phyloP scores from a whole-genome alignment of 2,797 vertebrate species.

The Coccyzus lansbergi region DNA sequence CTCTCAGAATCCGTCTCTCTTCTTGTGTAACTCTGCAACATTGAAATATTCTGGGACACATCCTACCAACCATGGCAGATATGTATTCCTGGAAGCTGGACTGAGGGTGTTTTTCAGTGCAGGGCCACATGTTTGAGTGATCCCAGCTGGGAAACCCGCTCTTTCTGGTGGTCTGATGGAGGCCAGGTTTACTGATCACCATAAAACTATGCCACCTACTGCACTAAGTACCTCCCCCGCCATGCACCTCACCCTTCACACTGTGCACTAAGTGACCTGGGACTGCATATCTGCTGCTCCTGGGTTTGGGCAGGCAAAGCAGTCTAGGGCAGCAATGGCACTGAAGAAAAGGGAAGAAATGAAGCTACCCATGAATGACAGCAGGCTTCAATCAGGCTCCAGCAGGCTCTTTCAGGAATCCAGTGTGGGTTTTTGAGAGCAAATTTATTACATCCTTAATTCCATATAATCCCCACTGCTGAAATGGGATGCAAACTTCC shows the following conservation, averaged over 20 bases:
- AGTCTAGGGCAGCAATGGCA: not conserved
- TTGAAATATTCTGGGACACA: conserved; percentile 42
- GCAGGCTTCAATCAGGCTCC: not conserved
- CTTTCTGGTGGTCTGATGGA: conserved; percentile 6
- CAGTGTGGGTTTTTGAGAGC: not conserved
- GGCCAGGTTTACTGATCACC: not conserved
- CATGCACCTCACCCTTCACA: not conserved
- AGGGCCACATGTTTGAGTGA: conserved; percentile 22
- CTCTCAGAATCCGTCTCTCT: conserved; percentile 13
- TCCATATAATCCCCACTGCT: not conserved
- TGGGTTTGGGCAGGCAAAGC: not conserved
- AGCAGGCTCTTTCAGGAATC: not conserved
- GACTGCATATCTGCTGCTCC: not conserved
- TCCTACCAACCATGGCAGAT: conserved; percentile 42
- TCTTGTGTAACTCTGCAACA: not conserved
- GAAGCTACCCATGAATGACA: not conserved
- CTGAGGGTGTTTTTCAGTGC: not conserved
- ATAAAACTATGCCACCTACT: not conserved
- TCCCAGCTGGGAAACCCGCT: conserved; percentile 44
- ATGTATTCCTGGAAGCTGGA: not conserved
- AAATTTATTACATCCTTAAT: not conserved
- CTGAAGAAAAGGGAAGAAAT: not conserved
- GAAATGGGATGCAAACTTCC: not conserved
- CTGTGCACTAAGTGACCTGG: not conserved
- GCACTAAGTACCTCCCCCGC: not conserved